A percentile compares a stretch with the other conserved stretches of the same genome.
phyloP scores from a whole-genome alignment of 2,888 invertebrate species.

The Salpingus planirostris region DNA sequence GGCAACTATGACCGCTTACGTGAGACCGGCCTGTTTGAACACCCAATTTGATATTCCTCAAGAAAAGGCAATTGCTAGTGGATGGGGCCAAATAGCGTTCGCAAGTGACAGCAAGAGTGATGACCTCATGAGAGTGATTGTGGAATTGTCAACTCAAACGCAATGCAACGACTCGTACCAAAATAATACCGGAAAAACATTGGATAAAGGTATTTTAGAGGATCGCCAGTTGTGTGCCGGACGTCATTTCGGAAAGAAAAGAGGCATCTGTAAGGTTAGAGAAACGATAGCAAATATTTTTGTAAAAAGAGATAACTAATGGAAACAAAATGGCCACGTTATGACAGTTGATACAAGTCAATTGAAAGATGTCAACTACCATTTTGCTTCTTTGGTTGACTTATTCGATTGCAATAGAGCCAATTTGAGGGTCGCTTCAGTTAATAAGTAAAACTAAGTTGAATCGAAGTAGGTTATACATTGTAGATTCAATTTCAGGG shows the following conservation, averaged over 20 bases:
- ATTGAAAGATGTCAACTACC: too few relatives aligned
- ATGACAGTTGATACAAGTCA: too few relatives aligned
- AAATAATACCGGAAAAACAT: constrained; percentile 18
- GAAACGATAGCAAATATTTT: too few relatives aligned
- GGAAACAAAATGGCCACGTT: too few relatives aligned
- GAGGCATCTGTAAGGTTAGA: constrained; percentile 48
- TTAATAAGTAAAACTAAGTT: too few relatives aligned
- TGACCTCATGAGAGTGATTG: constrained; percentile 45
- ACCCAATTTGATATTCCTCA: constrained; percentile 7
- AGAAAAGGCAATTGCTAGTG: constrained; percentile 37
- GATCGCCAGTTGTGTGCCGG: constrained; percentile 50
- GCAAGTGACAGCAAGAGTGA: constrained; percentile 29
- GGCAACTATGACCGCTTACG: constrained; percentile 35
- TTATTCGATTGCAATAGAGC: too few relatives aligned
- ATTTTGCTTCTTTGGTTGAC: too few relatives aligned
- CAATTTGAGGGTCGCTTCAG: too few relatives aligned
- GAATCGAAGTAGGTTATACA: too few relatives aligned
- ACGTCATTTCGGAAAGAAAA: constrained; percentile 30
- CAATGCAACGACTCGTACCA: constrained; percentile 36
- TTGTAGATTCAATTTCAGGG: too few relatives aligned
- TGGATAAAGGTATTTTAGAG: constrained; percentile 40
- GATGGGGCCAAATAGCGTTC: constrained; percentile 43
- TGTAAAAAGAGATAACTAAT: too few relatives aligned
- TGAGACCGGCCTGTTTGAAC: constrained; percentile 44
- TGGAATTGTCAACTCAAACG: constrained; percentile 35